Base-by-base conservation (phyloP, 2,113 vertebrate species). In the Sphaerodactylus townsendi region DNA sequence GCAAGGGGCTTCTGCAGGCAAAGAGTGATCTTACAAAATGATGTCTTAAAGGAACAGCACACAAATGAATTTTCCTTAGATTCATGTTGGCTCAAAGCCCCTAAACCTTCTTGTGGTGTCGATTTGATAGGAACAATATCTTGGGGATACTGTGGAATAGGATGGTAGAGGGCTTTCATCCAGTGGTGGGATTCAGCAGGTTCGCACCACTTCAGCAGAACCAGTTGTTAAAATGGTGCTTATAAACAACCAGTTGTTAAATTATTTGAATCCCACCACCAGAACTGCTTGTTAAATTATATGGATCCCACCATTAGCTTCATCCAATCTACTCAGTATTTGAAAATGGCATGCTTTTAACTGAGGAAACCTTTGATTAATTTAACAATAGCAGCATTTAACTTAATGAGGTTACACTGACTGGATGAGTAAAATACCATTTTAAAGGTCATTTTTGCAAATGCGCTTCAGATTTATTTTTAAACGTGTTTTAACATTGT, bases 401-500 rank as follows among this genome's bases (percentile, higher is more conserved):
- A 75, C 84, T 78, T 91, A 83, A 74, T 50, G 19, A 77, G 64
- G 75, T 78, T 65, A 82, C 39, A 39, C 53, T 81, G 80, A 88
- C 89, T 62, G 9, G 35, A 85, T 88, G 87, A 89, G 73, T 53
- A 82, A 77, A 3, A 39, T n/a, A 70, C 28, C 56, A 82, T 79
- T 90, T 85, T 19, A 86, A 89, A 91, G 91, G 44, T 64, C 21
- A 37, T 72, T 91, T 62, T 69, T 77, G 19, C 21, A 62, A 44
- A 21, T 62, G 44, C 35, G 53, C 39, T 87, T 48, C 83, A 23
- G 66, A n/a, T 72, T 46, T 62, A 59, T 69, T 21, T 68, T 65
- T 41, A 66, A 50, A 30, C 50, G 39, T 46, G 69, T 48, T 44
- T 30, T 77, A 68, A 56, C 30, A 59, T 28, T 37, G 50, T 19